Conservation (phyloP, 2,888 invertebrate species). For the Nesidiocoris tenuis region DNA sequence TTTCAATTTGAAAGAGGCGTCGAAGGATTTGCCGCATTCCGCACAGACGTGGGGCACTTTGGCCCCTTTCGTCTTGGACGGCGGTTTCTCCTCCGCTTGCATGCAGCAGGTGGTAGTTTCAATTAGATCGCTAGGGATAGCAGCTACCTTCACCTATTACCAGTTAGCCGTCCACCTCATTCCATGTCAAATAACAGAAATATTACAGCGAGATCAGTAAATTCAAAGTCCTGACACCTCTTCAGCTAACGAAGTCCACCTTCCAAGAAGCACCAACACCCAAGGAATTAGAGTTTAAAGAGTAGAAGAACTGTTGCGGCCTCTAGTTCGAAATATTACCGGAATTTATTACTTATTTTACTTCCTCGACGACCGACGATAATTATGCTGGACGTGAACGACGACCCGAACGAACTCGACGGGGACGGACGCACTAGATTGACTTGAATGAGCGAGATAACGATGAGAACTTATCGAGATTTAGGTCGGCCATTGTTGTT, state of each 20-base stretch:
- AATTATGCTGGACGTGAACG: not conserved
- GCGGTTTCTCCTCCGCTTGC: not conserved
- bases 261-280: not conserved
- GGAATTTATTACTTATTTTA: not conserved
- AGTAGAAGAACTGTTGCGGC: not conserved
- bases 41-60: conserved; percentile 58
- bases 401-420: not conserved
- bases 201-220: too few relatives aligned
- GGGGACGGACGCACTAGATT: not conserved
- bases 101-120: not conserved
- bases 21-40: conserved; percentile 65
- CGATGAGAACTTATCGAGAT: not conserved
- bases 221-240: not conserved
- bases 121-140: not conserved
- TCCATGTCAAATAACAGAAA: too few relatives aligned
- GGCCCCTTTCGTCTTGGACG: conserved; percentile 18
- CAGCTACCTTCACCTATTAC: not conserved
- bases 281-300: not conserved
- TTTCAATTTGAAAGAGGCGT: conserved; percentile 64
- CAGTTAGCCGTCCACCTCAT: not conserved
- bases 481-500: not conserved
- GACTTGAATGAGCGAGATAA: not conserved
- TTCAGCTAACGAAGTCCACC: not conserved
- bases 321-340: not conserved
- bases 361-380: not conserved